Evolutionary conservation across 2,888 invertebrate genomes (phyloP).

Genomic region (Leptinotarsa tumamoca): DNA sequence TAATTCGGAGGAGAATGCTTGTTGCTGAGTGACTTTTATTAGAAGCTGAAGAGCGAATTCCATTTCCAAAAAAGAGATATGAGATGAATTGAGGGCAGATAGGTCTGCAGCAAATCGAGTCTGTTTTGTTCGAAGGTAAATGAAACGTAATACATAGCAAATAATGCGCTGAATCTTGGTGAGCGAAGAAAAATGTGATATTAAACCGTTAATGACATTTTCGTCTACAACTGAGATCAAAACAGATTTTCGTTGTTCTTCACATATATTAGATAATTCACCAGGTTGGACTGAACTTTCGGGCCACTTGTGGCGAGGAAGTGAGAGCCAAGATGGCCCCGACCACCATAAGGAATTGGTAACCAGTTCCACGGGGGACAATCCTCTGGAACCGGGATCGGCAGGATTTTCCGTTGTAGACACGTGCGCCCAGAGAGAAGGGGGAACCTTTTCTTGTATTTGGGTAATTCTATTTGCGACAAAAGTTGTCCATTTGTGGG

Average conservation of each 20-base stretch:
- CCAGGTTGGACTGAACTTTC: too few relatives aligned
- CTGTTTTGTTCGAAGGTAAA: background rate
- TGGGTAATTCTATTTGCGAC: slow-evolving; percentile 36
- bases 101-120: background rate
- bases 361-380: slow-evolving; percentile 23
- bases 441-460: slow-evolving; percentile 32
- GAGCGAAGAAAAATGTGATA: too few relatives aligned
- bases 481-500: slow-evolving; percentile 29
- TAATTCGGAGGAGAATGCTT: too few relatives aligned
- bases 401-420: slow-evolving; percentile 36
- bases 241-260: too few relatives aligned
- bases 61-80: background rate
- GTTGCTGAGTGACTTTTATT: background rate
- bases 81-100: background rate
- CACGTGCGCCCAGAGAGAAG: slow-evolving; percentile 22
- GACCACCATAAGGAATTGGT: slow-evolving; percentile 28
- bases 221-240: too few relatives aligned
- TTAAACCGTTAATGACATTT: too few relatives aligned
- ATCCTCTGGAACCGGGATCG: slow-evolving; percentile 34
- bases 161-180: background rate
- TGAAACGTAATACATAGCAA: background rate
- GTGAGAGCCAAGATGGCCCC: slow-evolving; percentile 27
- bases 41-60: background rate
- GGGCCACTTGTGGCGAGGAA: background rate
- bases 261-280: too few relatives aligned